Evolutionary conservation across 1,140 invertebrate species (phyloP), one percentile per base, ranked within the genome.

Genomic region (Pantala flavescens): DNA sequence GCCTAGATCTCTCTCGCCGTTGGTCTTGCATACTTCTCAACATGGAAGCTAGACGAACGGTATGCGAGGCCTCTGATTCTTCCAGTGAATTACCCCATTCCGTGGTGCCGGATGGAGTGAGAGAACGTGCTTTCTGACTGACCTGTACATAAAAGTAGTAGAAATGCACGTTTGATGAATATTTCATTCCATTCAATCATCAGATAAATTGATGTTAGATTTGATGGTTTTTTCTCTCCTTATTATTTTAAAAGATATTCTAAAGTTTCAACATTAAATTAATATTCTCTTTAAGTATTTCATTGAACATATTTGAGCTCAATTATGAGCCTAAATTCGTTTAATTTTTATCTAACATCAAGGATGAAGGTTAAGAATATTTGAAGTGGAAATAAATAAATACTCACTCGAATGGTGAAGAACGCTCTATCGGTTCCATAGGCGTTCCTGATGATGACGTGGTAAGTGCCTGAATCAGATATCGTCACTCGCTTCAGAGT

Each of bases 401-500:
- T 72, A 78, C 82, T 83, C 84, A 93, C 92, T 84, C 88, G 88
- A 43, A 95, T 87, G 63, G 92, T 94, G 76, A 93, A 90, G 82
- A 94, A 95, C 72, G 90, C 89, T 81, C 92, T 87, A 78, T 94
- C 93, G 77, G 88, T 91, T 23, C 97, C 97, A 76, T 93, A 92
- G 43, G 90, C 85, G 84, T 99, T 99, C 80, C 93, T 93, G 9
- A 94, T 91, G 23, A 98, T 85, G 76, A 98, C 92, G 72, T 94
- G 97, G 82, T 98, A 99, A 9, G 94, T 95, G 11, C 96, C 97
- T 75, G 93, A 90, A 81, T 99, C 98, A 71, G 93, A 89, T 10
- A 90, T 85, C 74, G 89, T 88, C 0, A 93, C 90, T 79, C 95
- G 90, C 80, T 94, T 93, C 76, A 99, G 86, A 11, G 94, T 93